A percentile compares a stretch with the other conserved stretches of the same genome.
Conservation (phyloP, 2,888 invertebrate species). For the Xanthia icteritia region DNA sequence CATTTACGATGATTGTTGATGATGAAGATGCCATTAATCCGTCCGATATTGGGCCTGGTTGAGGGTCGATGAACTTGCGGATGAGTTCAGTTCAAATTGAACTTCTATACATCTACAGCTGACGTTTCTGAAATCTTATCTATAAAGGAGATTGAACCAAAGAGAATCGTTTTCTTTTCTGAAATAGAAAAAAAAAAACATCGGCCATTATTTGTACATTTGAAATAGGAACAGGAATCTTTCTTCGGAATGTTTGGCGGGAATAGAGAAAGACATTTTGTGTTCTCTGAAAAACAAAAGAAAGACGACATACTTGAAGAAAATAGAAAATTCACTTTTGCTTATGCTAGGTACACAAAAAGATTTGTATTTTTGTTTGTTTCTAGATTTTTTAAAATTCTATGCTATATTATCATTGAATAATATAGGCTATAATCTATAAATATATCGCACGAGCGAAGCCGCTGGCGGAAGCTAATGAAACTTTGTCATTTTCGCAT, state of each 20-base stretch:
- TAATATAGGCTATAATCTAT: no score
- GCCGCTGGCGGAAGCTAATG: no score
- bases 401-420: no score
- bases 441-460: no score
- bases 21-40: slow-evolving; percentile 53
- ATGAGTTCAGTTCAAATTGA: slow-evolving; percentile 4
- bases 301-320: not conserved
- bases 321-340: not conserved
- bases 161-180: not conserved
- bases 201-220: not conserved
- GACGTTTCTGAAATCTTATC: slow-evolving; percentile 5
- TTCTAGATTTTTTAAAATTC: no score
- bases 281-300: not conserved
- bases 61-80: slow-evolving; percentile 44
- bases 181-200: not conserved
- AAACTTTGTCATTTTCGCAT: not conserved
- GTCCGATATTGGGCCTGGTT: slow-evolving; percentile 37
- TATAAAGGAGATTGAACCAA: not conserved
- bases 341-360: no score
- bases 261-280: not conserved
- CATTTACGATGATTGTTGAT: slow-evolving; percentile 53
- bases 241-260: not conserved
- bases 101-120: not conserved
- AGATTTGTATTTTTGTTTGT: not conserved
- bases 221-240: slow-evolving; percentile 8